Conservation (phyloP, 2,797 vertebrate species). For the Coracias cyanogaster region DNA sequence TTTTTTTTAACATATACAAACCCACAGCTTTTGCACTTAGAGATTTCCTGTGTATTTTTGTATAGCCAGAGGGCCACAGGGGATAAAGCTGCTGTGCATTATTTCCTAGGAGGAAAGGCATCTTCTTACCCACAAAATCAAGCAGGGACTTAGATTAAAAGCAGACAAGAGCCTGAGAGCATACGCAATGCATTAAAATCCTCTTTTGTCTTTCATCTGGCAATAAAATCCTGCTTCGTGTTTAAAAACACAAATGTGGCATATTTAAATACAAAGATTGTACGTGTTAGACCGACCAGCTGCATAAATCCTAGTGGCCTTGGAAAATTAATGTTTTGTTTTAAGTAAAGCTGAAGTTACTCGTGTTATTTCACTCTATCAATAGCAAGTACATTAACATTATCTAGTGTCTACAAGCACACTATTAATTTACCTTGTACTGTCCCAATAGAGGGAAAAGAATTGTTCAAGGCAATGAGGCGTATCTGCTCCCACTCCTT, state of each 20-base stretch:
- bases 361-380: conserved; percentile 89
- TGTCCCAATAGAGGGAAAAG: conserved; percentile 85
- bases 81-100: not conserved
- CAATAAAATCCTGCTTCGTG: not conserved
- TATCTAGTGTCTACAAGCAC: conserved; percentile 87
- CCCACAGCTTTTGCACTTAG: not conserved
- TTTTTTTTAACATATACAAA: not conserved
- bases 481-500: conserved; percentile 85
- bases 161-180: not conserved
- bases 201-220: not conserved
- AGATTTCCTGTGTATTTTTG: not conserved
- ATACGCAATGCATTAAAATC: conserved; percentile 37
- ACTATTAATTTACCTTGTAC: conserved; percentile 90
- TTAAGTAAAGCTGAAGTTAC: conserved; percentile 90
- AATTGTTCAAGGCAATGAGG: conserved; percentile 89
- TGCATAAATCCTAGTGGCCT: conserved; percentile 71
- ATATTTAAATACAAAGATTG: conserved; percentile 6
- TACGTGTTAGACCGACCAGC: not conserved
- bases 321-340: conserved; percentile 89
- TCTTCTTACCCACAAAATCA: not conserved
- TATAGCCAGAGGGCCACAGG: not conserved
- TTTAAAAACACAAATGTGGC: conserved; percentile 1
- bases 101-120: not conserved
- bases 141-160: conserved; percentile 7
- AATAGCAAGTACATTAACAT: conserved; percentile 91